Evolutionary conservation across 2,888 invertebrate species (phyloP).

Genomic region (Tinea semifulvella): DNA sequence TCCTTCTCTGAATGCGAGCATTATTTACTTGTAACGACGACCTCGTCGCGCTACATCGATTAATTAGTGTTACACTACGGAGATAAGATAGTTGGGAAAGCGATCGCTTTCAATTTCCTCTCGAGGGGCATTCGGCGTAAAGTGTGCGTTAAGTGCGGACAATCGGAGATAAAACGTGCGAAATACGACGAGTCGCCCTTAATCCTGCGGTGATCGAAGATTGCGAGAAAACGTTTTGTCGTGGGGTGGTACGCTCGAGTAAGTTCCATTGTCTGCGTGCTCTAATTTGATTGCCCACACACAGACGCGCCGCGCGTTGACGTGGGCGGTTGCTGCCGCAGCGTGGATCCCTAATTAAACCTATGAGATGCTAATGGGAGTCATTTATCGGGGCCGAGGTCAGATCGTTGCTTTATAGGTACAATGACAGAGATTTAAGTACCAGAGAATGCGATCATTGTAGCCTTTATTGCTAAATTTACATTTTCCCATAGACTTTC

Average conservation of each 20-base stretch:
- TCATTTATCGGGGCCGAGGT: constrained; percentile 41
- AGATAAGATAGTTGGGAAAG: constrained; percentile 62
- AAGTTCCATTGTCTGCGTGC: constrained; percentile 52
- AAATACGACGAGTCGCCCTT: constrained; percentile 57
- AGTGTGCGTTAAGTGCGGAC: constrained; percentile 66
- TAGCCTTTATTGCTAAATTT: background rate
- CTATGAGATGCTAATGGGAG: constrained; percentile 50
- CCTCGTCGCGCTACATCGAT: constrained; percentile 54
- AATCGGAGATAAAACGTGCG: constrained; percentile 67
- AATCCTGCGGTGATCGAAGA: constrained; percentile 63
- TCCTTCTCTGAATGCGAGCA: constrained; percentile 49
- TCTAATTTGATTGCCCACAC: constrained; percentile 61
- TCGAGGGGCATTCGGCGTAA: constrained; percentile 63
- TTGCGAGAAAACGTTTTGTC: constrained; percentile 67
- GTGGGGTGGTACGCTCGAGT: constrained; percentile 56
- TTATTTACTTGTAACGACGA: constrained; percentile 59
- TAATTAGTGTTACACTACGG: constrained; percentile 62
- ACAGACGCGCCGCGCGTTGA: constrained; percentile 33
- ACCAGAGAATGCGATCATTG: constrained; percentile 5
- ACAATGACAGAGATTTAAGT: constrained; percentile 11
- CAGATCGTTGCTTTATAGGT: constrained; percentile 27
- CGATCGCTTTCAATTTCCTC: constrained; percentile 67
- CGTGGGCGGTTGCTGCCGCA: constrained; percentile 41
- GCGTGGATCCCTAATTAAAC: constrained; percentile 54
- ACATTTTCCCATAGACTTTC: constrained; percentile 4